Percentiles rank a stretch among this genome's conserved stretches.
Evolutionary conservation across 2,113 vertebrate species (phyloP).

Genomic region (Proterorhinus semilunaris): DNA sequence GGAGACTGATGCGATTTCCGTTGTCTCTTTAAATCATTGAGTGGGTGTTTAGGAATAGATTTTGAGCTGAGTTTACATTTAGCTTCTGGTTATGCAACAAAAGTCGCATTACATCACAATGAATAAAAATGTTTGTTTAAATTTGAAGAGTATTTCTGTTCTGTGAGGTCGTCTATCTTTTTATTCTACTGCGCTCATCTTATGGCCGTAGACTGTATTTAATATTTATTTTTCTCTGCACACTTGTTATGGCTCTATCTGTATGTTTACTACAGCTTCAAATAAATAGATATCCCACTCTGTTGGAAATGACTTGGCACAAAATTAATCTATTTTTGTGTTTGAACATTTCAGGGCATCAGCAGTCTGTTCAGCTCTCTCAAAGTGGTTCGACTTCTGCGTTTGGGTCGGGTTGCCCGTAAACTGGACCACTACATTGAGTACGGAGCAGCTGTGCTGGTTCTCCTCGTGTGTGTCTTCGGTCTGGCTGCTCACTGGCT

Average conservation of each 20-base stretch:
- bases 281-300: not conserved
- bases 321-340: not conserved
- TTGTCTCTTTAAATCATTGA: slow-evolving; percentile 57
- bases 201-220: not conserved
- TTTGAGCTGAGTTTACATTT: slow-evolving; percentile 48
- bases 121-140: not conserved
- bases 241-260: not conserved
- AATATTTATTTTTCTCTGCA: not conserved
- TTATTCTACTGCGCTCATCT: slow-evolving; percentile 9
- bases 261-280: not conserved
- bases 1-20: slow-evolving; percentile 52
- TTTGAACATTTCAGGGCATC: slow-evolving; percentile 82
- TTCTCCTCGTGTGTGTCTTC: slow-evolving; percentile 97
- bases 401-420: slow-evolving; percentile 92
- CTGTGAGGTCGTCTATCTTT: not conserved
- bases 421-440: slow-evolving; percentile 99
- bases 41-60: slow-evolving; percentile 47
- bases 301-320: not conserved
- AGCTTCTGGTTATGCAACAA: slow-evolving; percentile 38
- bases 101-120: slow-evolving; percentile 20
- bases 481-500: slow-evolving; percentile 97
- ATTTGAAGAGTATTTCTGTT: slow-evolving; percentile 1
- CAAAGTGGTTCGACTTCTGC: slow-evolving; percentile 93
- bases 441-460: slow-evolving; percentile 93
- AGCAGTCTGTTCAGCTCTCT: slow-evolving; percentile 98